These are phyloP conservation scores for Phalloptychus januarius DNA, from an alignment of 2,797 vertebrate species.

Conservation along the genomic window DNA sequence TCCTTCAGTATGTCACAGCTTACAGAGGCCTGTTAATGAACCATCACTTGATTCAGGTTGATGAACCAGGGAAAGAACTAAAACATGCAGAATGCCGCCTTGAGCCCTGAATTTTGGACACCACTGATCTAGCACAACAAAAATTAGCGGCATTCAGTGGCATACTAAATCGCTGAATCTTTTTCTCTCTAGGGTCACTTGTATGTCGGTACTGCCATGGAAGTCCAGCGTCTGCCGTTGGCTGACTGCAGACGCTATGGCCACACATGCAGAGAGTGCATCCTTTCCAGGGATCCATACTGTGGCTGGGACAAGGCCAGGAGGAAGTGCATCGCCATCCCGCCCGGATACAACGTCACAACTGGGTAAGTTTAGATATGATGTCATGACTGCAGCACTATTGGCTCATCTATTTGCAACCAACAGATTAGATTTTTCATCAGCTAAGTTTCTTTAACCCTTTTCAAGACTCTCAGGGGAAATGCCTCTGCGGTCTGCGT, in stretches of 20 bases:
- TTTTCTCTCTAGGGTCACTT: slow-evolving; percentile 75
- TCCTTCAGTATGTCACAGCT: not conserved
- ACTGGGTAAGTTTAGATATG: slow-evolving; percentile 62
- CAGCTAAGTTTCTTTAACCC: not conserved
- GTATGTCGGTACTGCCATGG: slow-evolving; percentile 82
- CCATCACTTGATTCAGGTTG: not conserved
- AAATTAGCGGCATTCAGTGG: not conserved
- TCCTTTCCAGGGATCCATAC: slow-evolving; percentile 81
- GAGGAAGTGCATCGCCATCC: slow-evolving; percentile 78
- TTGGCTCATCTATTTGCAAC: slow-evolving; percentile 4
- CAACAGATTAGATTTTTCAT: not conserved
- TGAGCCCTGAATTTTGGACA: not conserved
- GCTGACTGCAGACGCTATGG: slow-evolving; percentile 84
- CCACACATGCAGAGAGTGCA: slow-evolving; percentile 82
- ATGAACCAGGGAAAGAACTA: not conserved
- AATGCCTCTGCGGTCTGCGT: not conserved
- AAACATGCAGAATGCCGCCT: not conserved
- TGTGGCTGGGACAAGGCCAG: slow-evolving; percentile 81
- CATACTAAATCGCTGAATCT: not conserved
- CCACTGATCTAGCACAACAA: not conserved
- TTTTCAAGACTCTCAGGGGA: not conserved
- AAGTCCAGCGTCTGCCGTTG: slow-evolving; percentile 80
- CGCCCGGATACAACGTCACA: slow-evolving; percentile 72
- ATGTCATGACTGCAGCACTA: slow-evolving; percentile 26
- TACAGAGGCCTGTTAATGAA: not conserved